Base-by-base conservation (phyloP, 2,113 vertebrate genomes). In the Myotis davidii region DNA sequence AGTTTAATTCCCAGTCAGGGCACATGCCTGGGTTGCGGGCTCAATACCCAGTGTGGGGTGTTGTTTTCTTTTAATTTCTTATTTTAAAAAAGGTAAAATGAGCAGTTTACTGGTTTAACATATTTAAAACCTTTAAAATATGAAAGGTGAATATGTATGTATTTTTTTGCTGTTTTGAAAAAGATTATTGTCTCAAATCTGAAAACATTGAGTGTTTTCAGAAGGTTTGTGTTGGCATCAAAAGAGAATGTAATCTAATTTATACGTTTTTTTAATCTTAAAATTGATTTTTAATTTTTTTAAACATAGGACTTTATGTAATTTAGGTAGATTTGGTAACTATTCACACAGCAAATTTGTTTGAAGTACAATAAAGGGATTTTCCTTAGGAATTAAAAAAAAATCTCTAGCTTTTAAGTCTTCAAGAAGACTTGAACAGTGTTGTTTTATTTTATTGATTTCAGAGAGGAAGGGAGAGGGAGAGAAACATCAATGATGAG, bases 91-190 rank as follows among this genome's bases (percentile, higher is more conserved):
- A 34, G 9, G 23, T 50, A 56, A 70, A 25, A 83, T 45, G 21
- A 21, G n/a, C 25, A 73, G n/a, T 88, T 94, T 78, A 70, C 48
- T 91, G 17, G 21, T 52, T 77, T 93, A 67, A 45, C 67, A 48
- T 74, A 81, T 90, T 86, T 78, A 85, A 39, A 76, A 10, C 23
- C 25, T 94, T 86, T 89, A 72, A 96, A 64, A 82, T 64, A 29
- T 18, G 8, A 83, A 87, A 64, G 50, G 37, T 73, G 48, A 91
- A 74, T 42, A 17, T 67, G 25, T 86, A 2, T 61, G 25, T 39
- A 20, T 78, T 34, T 52, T 56, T 52, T 73, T 81, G 13, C 45
- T 67, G 21, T 45, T 18, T 59, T 73, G 65, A 73, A 73, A 27
- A 18, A 45, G 42, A 42, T 29, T 90, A n/a, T 88, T 13, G 54